Base-by-base conservation (phyloP, 1,140 invertebrate species). In the Ips nitidus region DNA sequence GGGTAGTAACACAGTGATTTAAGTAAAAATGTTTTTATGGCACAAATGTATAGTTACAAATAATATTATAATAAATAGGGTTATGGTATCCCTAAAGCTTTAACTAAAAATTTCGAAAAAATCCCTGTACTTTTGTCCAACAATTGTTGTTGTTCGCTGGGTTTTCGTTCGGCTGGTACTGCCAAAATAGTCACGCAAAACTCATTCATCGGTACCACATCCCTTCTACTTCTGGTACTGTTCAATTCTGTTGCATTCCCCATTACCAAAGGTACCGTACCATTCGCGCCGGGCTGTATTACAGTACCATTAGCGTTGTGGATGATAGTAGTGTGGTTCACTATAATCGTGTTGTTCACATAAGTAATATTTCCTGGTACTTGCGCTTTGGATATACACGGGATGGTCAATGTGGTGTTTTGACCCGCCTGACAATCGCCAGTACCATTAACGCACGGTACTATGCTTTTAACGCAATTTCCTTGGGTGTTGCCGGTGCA, bases 151-250 rank as follows among this genome's bases (percentile, higher is more conserved):
- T 69, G 70, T 47, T 68, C 61, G 45, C 66, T 71, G 22, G 59
- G 55, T 63, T 75, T 73, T 66, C 69, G 68, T 47, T 65, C 71
- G 41, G 74, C 70, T 8, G 74, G 74, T 37, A 73, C 42, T n/a
- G 74, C 74, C 47, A 75, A 42, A 61, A 75, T 71, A 37, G 74
- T 72, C 6, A 75, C 74, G 40, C 74, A 75, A 50, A 72, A 75
- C 5, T 70, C 65, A 38, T 73, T 69, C 2, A 66, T 60, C 1
- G 57, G 38, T 3, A 42, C 42, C 41, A 37, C 52, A 37, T 70
- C 71, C 61, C 71, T 61, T 63, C 60, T 66, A 22, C 41, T 53
- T 53, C 67, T 55, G 40, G 45, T 62, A 38, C 4, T 53, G 41
- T 40, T 43, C 6, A 61, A 4, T 45, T 7, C 43, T 4, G 57